phyloP scores from a whole-genome alignment of 92 coral and sea anemone species.

The Parazoanthus darwini region DNA sequence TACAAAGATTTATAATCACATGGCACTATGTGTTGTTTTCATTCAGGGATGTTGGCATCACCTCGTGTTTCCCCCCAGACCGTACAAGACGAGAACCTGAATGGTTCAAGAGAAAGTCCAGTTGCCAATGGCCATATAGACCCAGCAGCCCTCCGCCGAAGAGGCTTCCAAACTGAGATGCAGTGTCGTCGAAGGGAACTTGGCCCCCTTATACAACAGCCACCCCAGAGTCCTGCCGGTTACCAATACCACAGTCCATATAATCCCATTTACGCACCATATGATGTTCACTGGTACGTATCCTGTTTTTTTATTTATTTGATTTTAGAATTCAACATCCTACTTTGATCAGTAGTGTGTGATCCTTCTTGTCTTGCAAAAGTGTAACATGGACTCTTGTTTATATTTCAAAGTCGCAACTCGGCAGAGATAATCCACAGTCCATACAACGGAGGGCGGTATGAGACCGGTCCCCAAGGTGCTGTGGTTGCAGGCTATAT shows the following conservation, averaged over 20 bases:
- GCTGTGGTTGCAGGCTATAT: constrained; percentile 39
- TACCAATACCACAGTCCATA: constrained; percentile 15
- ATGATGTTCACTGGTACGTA: constrained; percentile 32
- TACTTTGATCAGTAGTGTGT: not conserved
- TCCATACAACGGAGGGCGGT: constrained; percentile 25
- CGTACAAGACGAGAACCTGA: constrained; percentile 84
- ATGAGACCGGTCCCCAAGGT: constrained; percentile 22
- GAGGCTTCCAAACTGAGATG: constrained; percentile 2
- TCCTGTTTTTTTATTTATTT: too few relatives aligned
- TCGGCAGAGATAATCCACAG: constrained; percentile 31
- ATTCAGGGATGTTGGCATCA: constrained; percentile 67
- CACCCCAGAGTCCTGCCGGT: constrained; percentile 12
- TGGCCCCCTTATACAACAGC: constrained; percentile 18
- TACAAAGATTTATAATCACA: too few relatives aligned
- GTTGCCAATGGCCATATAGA: constrained; percentile 85
- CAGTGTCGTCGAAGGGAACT: constrained; percentile 34
- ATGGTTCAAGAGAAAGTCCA: constrained; percentile 56
- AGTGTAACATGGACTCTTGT: not conserved
- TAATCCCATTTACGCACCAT: constrained; percentile 16
- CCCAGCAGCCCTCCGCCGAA: constrained; percentile 26
- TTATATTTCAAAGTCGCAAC: constrained; percentile 24
- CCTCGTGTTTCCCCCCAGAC: constrained; percentile 95
- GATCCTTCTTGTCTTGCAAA: too few relatives aligned
- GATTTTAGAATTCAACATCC: not conserved
- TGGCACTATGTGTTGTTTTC: too few relatives aligned